These are phyloP conservation scores for Pycnomerus fuliginosus DNA, from an alignment of 2,888 invertebrate genomes.

Conservation along the genomic window DNA sequence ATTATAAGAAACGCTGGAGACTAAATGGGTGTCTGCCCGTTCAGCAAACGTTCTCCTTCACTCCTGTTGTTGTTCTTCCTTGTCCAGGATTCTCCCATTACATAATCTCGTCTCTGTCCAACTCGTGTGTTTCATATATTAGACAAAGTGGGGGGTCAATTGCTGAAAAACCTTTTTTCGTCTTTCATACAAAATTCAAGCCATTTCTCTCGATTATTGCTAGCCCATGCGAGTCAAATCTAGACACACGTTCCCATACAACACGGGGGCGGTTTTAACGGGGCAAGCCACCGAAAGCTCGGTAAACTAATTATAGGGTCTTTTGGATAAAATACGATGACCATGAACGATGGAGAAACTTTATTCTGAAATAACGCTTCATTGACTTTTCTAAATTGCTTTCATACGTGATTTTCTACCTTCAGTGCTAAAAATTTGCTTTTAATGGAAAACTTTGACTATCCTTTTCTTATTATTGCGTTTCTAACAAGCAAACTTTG, in stretches of 20 bases:
- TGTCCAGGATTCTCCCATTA: conserved; percentile 1
- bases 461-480: conserved; percentile 18
- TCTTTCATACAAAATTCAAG: conserved; percentile 52
- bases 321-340: too few species aligned
- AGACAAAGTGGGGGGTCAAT: conserved; percentile 49
- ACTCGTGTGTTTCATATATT: conserved; percentile 43
- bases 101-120: conserved; percentile 1
- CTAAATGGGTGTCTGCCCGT: conserved; percentile 49
- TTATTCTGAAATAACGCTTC: conserved; percentile 10
- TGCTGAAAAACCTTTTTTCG: conserved; percentile 52
- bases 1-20: conserved; percentile 51
- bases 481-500: conserved; percentile 17
- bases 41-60: conserved; percentile 32
- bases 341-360: conserved; percentile 4
- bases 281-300: too few species aligned
- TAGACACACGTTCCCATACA: conserved; percentile 2
- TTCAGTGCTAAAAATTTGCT: conserved; percentile 17
- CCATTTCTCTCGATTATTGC: conserved; percentile 53
- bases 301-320: too few species aligned
- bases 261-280: too few species aligned
- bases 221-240: conserved; percentile 45
- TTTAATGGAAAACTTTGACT: conserved; percentile 21
- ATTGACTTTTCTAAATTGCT: conserved; percentile 10
- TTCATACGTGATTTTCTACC: conserved; percentile 14
- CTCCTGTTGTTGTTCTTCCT: conserved; percentile 20